Conservation (phyloP, 1,140 invertebrate species). For the Tetragnatha versicolor region DNA sequence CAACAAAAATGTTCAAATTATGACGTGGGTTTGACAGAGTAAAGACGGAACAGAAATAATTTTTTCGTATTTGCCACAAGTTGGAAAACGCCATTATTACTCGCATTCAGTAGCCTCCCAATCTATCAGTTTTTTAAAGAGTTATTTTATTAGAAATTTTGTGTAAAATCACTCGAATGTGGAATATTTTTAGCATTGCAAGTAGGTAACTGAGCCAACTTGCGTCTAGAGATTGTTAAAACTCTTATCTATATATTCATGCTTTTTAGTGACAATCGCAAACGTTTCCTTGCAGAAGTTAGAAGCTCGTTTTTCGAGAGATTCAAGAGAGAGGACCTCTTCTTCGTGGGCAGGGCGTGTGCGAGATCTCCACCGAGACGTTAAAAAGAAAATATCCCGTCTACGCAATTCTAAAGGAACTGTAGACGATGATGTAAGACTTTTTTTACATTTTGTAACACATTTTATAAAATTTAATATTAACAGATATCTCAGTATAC, state of each 20-base stretch:
- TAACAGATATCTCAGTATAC: too few relatives aligned
- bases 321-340: slow-evolving; percentile 34
- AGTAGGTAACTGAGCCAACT: too few relatives aligned
- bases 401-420: slow-evolving; percentile 60
- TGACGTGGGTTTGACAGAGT: background rate
- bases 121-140: too few relatives aligned
- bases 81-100: too few relatives aligned
- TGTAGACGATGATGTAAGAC: slow-evolving; percentile 49
- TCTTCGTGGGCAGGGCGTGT: slow-evolving; percentile 71
- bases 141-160: too few relatives aligned
- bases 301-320: slow-evolving; percentile 46
- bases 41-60: background rate
- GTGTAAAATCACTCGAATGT: too few relatives aligned
- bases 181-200: too few relatives aligned
- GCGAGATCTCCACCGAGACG: slow-evolving; percentile 75
- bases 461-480: too few relatives aligned
- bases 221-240: too few relatives aligned
- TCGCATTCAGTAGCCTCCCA: background rate
- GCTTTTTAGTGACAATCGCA: background rate
- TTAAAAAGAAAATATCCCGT: slow-evolving; percentile 78
- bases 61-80: too few relatives aligned
- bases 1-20: too few relatives aligned
- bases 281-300: slow-evolving; percentile 45
- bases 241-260: background rate
- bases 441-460: slow-evolving; percentile 13